These are phyloP conservation scores for Zonotrichia leucophrys DNA, from an alignment of 2,113 vertebrate species.

Conservation along the genomic window DNA sequence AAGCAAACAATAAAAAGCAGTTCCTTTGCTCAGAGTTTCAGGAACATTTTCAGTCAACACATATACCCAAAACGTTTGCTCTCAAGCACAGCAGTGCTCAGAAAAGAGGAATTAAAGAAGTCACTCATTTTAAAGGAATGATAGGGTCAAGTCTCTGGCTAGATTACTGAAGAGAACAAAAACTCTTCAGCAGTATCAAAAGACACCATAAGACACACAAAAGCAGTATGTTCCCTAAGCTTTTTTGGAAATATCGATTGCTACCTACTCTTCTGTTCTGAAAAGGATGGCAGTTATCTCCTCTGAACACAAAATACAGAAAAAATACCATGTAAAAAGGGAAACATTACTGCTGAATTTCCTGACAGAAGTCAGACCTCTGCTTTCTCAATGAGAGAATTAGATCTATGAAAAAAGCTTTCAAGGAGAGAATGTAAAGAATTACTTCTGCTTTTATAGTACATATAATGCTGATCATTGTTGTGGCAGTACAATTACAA, in stretches of 20 bases:
- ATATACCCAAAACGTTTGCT: not conserved
- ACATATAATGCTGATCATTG: not conserved
- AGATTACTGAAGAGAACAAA: conserved; percentile 49
- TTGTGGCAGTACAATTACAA: not conserved
- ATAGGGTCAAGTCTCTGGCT: conserved; percentile 32
- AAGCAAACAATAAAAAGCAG: not conserved
- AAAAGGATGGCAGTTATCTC: conserved; percentile 4
- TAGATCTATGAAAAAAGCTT: not conserved
- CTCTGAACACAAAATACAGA: conserved; percentile 9
- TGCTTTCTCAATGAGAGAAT: conserved; percentile 27
- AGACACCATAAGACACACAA: not conserved
- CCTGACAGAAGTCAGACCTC: not conserved
- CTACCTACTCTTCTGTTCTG: conserved; percentile 3
- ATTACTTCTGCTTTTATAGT: not conserved
- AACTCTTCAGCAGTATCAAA: conserved; percentile 14
- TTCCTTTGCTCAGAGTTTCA: not conserved
- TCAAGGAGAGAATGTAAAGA: not conserved
- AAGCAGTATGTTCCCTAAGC: not conserved
- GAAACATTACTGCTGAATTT: conserved; percentile 35
- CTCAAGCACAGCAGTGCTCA: not conserved
- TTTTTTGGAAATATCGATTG: conserved; percentile 49
- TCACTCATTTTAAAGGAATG: conserved; percentile 5
- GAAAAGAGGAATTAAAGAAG: conserved; percentile 39
- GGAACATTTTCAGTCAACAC: conserved; percentile 5
- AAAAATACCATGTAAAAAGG: not conserved